Percentiles rank a stretch among this genome's conserved stretches.
phyloP scores from a whole-genome alignment of 2,797 vertebrate genomes.

The Syndactyla subalaris region DNA sequence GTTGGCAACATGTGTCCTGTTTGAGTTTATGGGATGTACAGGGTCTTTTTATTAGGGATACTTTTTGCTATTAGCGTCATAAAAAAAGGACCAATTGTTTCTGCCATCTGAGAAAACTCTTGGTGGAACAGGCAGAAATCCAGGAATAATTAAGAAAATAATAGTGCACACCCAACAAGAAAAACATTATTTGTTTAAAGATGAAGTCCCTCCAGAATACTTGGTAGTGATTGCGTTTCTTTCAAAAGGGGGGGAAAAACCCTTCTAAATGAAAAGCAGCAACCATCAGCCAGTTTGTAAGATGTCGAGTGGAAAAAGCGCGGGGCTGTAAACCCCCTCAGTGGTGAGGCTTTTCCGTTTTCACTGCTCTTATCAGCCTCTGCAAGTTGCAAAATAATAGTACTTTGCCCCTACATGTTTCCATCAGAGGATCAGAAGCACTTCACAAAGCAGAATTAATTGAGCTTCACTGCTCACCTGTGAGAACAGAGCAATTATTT shows the following conservation, averaged over 20 bases:
- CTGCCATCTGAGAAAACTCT: constrained; percentile 71
- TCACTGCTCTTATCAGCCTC: constrained; percentile 7
- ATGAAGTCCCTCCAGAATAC: constrained; percentile 64
- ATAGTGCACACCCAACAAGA: constrained; percentile 67
- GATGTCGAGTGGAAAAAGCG: background rate
- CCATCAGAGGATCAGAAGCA: constrained; percentile 25
- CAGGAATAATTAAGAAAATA: constrained; percentile 76
- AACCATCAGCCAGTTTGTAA: constrained; percentile 44
- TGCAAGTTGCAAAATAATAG: constrained; percentile 41
- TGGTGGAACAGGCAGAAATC: constrained; percentile 69
- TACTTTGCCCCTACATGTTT: constrained; percentile 58
- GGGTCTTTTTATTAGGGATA: constrained; percentile 47
- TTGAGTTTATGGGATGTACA: constrained; percentile 41
- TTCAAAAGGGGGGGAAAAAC: constrained; percentile 37
- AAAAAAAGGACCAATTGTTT: constrained; percentile 58
- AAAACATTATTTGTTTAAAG: constrained; percentile 70
- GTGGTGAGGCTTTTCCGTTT: constrained; percentile 44
- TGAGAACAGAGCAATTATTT: constrained; percentile 25
- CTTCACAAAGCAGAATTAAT: constrained; percentile 30
- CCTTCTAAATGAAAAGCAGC: constrained; percentile 67
- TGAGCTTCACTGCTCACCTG: constrained; percentile 29
- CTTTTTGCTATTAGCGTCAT: constrained; percentile 30
- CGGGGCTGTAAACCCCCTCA: background rate
- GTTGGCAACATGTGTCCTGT: background rate
- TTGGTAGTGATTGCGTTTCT: constrained; percentile 28